A percentile compares a stretch with the other conserved stretches of the same genome.
These are phyloP conservation scores for Drosophila baimaii DNA, from an alignment of 1,140 invertebrate genomes.

Conservation along the genomic window DNA sequence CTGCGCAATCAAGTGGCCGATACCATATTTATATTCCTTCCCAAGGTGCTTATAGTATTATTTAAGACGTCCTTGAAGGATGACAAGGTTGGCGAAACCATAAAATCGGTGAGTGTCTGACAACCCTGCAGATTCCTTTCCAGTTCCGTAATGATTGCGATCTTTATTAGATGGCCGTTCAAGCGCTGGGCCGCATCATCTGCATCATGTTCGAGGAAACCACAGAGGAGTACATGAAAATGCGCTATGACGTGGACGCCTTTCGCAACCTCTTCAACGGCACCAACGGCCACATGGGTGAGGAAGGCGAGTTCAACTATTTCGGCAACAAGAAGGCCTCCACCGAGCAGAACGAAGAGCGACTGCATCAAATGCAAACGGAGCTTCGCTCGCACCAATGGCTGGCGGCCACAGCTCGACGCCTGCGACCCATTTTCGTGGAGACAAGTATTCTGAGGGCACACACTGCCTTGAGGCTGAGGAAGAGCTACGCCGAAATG, in stretches of 20 bases:
- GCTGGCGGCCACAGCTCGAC: constrained; percentile 62
- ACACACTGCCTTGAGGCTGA: constrained; percentile 46
- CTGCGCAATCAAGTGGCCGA: constrained; percentile 78
- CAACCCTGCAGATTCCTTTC: too few species aligned
- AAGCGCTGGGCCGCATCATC: constrained; percentile 72
- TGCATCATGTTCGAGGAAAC: constrained; percentile 80
- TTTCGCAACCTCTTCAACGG: constrained; percentile 54
- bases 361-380: constrained; percentile 57
- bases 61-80: constrained; percentile 64
- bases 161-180: constrained; percentile 54
- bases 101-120: constrained; percentile 79
- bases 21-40: constrained; percentile 73
- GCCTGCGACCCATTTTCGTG: constrained; percentile 60
- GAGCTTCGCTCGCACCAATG: constrained; percentile 61
- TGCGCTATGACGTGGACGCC: constrained; percentile 57
- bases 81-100: constrained; percentile 70
- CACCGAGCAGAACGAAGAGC: constrained; percentile 63
- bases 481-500: constrained; percentile 64
- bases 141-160: neutral
- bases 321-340: constrained; percentile 50
- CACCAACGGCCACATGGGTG: neutral
- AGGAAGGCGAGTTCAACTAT: constrained; percentile 35
- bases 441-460: constrained; percentile 64
- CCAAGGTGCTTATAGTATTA: constrained; percentile 73
- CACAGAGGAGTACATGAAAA: constrained; percentile 57